A percentile compares a stretch with the other conserved stretches of the same genome.
Evolutionary conservation across 2,113 vertebrate species (phyloP).

Genomic region (Tylochromis polylepis): DNA sequence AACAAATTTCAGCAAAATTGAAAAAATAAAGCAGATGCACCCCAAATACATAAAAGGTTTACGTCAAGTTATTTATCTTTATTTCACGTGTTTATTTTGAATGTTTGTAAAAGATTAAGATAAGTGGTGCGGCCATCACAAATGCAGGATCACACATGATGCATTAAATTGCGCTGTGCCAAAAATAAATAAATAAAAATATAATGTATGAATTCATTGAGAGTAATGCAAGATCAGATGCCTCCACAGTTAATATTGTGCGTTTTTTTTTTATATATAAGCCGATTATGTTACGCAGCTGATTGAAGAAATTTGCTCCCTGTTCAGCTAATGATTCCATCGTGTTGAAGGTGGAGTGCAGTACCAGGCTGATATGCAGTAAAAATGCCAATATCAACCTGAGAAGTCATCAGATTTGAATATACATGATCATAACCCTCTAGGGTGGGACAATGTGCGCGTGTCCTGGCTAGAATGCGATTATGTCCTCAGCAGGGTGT

Average conservation of each 20-base stretch:
- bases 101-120: not conserved
- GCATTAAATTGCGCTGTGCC: not conserved
- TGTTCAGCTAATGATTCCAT: not conserved
- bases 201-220: not conserved
- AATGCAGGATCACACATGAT: not conserved
- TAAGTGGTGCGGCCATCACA: not conserved
- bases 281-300: not conserved
- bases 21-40: not conserved
- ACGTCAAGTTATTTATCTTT: not conserved
- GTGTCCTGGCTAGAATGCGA: not conserved
- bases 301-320: not conserved
- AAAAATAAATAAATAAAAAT: not conserved
- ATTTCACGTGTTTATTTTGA: not conserved
- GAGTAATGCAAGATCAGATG: not conserved
- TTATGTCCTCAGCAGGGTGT: not conserved
- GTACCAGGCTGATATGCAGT: not conserved
- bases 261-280: not conserved
- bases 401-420: not conserved
- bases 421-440: not conserved
- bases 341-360: not conserved
- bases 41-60: not conserved
- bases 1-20: not conserved
- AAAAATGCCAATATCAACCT: not conserved
- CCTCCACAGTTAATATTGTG: not conserved
- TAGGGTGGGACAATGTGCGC: not conserved